phyloP scores from a whole-genome alignment of 2,113 vertebrate genomes.

The Enhydra lutris region DNA sequence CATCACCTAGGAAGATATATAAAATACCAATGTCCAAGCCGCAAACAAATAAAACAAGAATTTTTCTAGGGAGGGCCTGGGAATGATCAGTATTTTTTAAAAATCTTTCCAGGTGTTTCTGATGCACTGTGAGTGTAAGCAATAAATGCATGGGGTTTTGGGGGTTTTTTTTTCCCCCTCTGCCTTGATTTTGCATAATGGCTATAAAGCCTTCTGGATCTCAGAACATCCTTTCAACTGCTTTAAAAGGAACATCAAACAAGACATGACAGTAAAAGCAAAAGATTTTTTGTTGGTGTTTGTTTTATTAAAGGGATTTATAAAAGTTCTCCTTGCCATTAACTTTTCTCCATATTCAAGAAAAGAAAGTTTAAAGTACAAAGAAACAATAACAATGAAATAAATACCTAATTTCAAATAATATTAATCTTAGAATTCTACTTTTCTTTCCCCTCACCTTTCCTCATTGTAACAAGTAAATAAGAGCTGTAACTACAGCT shows the following conservation, averaged over 20 bases:
- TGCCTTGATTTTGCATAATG: not conserved
- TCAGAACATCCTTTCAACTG: not conserved
- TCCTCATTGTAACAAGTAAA: not conserved
- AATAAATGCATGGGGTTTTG: not conserved
- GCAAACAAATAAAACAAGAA: not conserved
- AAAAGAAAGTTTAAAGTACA: not conserved
- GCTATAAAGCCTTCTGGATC: not conserved
- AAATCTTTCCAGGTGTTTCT: not conserved
- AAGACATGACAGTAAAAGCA: not conserved
- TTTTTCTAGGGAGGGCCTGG: not conserved
- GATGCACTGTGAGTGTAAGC: not conserved
- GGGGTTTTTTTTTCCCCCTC: not conserved
- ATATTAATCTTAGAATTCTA: not conserved
- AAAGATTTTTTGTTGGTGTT: not conserved
- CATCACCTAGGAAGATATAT: not conserved
- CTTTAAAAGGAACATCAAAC: not conserved
- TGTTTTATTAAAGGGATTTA: not conserved
- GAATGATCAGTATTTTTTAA: not conserved
- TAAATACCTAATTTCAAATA: not conserved
- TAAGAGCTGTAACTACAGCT: not conserved
- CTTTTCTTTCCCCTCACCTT: not conserved
- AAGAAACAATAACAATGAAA: not conserved
- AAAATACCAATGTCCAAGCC: not conserved
- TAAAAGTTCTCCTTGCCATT: not conserved
- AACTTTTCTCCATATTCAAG: conserved; percentile 1